phyloP scores from a whole-genome alignment of 1,140 invertebrate species.

The Drepana arcuata region DNA sequence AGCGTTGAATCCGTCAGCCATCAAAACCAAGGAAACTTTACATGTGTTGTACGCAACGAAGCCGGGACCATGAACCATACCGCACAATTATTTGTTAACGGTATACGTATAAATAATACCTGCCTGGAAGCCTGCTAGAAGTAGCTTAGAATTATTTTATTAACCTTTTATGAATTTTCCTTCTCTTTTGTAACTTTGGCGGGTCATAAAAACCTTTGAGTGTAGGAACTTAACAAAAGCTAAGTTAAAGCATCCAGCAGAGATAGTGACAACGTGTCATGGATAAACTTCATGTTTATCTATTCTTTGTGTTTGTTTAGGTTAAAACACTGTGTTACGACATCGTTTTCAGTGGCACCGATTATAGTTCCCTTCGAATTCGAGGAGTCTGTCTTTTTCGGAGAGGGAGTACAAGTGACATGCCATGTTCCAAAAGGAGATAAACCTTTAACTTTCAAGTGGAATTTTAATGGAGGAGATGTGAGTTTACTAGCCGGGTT shows the following conservation, averaged over 20 bases:
- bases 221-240: constrained; percentile 8
- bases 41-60: constrained; percentile 78
- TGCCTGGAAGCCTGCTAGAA: background rate
- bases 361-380: constrained; percentile 63
- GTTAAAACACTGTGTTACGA: too few species aligned
- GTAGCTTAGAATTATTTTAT: background rate
- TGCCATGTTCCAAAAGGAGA: constrained; percentile 82
- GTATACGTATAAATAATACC: constrained; percentile 47
- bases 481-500: constrained; percentile 64
- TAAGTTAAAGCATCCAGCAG: too few species aligned
- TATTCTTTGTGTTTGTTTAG: too few species aligned
- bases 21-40: constrained; percentile 82
- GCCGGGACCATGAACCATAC: constrained; percentile 76
- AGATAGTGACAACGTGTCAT: too few species aligned
- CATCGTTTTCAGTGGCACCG: constrained; percentile 66
- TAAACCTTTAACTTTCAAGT: constrained; percentile 76
- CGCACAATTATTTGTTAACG: constrained; percentile 79
- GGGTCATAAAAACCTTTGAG: constrained; percentile 2
- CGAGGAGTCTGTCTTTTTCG: constrained; percentile 70
- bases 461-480: constrained; percentile 74
- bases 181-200: background rate
- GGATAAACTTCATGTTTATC: too few species aligned
- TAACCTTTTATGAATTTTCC: background rate
- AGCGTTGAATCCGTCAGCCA: constrained; percentile 79
- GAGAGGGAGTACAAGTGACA: constrained; percentile 79